Percentiles rank a stretch among this genome's conserved stretches.
Evolutionary conservation across 2,113 vertebrate species (phyloP).

Genomic region (Verasper variegatus): DNA sequence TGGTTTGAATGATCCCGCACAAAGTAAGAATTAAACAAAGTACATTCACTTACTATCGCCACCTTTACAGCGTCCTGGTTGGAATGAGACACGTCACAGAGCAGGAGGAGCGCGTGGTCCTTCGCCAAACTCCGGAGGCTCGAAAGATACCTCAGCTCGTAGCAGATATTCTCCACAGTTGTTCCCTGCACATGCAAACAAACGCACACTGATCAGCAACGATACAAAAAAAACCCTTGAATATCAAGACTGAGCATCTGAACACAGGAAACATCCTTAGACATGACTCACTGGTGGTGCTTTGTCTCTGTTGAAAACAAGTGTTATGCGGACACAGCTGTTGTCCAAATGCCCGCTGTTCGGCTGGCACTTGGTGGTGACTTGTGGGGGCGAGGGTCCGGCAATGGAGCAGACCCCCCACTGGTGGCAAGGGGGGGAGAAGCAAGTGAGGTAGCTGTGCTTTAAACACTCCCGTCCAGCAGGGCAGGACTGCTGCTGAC

Average conservation of each 20-base stretch:
- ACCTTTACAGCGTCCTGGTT: slow-evolving; percentile 90
- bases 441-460: slow-evolving; percentile 88
- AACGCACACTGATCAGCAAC: slow-evolving; percentile 17
- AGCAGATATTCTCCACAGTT: slow-evolving; percentile 93
- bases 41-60: slow-evolving; percentile 88
- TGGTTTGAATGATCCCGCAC: neutral
- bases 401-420: slow-evolving; percentile 90
- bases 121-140: slow-evolving; percentile 85
- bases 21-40: no score
- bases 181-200: slow-evolving; percentile 85
- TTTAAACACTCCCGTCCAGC: slow-evolving; percentile 86
- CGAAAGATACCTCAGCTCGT: slow-evolving; percentile 91
- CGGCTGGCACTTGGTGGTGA: slow-evolving; percentile 88
- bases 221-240: slow-evolving; percentile 4
- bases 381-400: slow-evolving; percentile 70
- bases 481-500: slow-evolving; percentile 79
- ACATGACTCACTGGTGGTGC: slow-evolving; percentile 87
- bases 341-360: slow-evolving; percentile 90
- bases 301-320: slow-evolving; percentile 90
- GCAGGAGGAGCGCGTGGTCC: slow-evolving; percentile 86
- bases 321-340: slow-evolving; percentile 92
- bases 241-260: neutral
- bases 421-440: slow-evolving; percentile 88
- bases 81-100: slow-evolving; percentile 89
- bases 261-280: accelerated